These are phyloP conservation scores for sheep (Ovis aries) DNA, from an alignment of 2,113 vertebrate genomes.

Conservation along the genomic window ARS-UI_Ramb_v3.0 NC_056076.1:56934001-56934500, in stretches of 20 bases:
- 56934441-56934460: not conserved
- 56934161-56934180: not conserved
- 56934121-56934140: not conserved
- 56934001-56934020: not conserved
- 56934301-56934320: accelerated
- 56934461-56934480: not conserved
- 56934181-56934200: not conserved
- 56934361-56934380: accelerated
- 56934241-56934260: not conserved
- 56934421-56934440: not conserved
- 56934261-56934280: not conserved
- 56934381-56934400: not conserved
- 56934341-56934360: not conserved
- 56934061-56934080: not conserved
- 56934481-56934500: not conserved
- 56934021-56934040: not conserved
- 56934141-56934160: not conserved
- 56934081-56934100: not conserved
- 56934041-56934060: not conserved
- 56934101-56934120: not conserved
- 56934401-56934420: not conserved
- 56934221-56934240: not conserved
- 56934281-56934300: not conserved
- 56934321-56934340: not conserved
- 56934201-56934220: too few species aligned